Base-by-base conservation (phyloP, 2,888 invertebrate genomes). In the Cephonodes hylas region DNA sequence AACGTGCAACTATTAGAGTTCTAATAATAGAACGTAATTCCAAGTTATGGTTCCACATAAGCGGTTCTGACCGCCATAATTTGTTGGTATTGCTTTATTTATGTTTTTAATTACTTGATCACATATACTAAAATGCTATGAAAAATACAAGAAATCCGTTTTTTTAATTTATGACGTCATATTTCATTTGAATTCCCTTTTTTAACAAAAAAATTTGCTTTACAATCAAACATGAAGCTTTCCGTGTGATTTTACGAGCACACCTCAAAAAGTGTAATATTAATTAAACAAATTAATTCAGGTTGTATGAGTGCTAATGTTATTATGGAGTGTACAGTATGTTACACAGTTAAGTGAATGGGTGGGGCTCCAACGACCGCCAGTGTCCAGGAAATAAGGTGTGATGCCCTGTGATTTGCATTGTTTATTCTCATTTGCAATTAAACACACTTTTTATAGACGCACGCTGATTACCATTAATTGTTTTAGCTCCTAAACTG, bases 331-430 rank as follows among this genome's bases (percentile, higher is more conserved):
- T 22, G 13, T 53, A 18, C 18, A 10, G 18, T 48, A 48, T 53
- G 53, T 53, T 31, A 45, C 8, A 4, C 10, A 53, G 18, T 53
- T 53, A 48, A 48, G 5, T 48, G 10, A 18, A 10, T 53, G 18
- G 53, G 53, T 8, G 27, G 10, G 53, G 18, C 3, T 8, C 10
- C 2, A 18, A 18, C 15, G 7, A 15, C 27, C 15, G 18, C 10
- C 53, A 53, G 27, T 53, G 53, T 48, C 20, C 31, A 53, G 53
- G 53, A 53, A 53, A 18, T 27, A 27, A 31, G 18, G 53, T n/a
- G 27, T 53, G 53, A 53, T 27, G 15, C 18, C 4, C 46, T 46
- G 46, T 46, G 46, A 46, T 46, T 46, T 45, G 22, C 45, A 45
- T 45, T 45, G 27, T 27, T 13, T 15, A 15, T 44, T 8, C 3